Conservation (phyloP, 2,888 invertebrate species). For the Hyposoter dolosus region DNA sequence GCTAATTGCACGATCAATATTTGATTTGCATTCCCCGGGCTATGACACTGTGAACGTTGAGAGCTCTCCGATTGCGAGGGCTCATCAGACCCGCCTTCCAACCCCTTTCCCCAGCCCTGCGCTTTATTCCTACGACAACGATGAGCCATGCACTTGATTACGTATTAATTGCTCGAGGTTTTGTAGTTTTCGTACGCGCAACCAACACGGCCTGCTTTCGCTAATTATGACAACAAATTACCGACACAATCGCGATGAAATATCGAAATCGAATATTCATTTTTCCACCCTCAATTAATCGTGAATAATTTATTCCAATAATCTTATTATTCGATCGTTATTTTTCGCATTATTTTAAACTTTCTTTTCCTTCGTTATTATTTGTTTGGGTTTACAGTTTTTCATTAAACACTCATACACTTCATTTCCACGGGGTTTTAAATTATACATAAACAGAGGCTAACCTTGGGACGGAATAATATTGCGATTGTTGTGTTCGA, state of each 20-base stretch:
- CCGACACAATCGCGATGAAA: constrained; percentile 3
- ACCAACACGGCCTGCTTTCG: constrained; percentile 32
- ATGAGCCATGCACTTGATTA: constrained; percentile 74
- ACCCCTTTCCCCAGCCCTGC: background rate
- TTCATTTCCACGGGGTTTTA: background rate
- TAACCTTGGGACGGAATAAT: constrained; percentile 26
- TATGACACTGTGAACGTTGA: constrained; percentile 56
- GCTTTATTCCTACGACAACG: constrained; percentile 45
- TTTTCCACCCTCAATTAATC: background rate
- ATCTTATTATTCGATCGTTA: background rate
- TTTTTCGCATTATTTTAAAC: background rate
- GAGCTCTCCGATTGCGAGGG: constrained; percentile 50
- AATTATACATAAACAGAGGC: background rate
- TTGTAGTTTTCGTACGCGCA: constrained; percentile 76
- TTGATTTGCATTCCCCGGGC: constrained; percentile 77
- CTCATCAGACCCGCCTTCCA: constrained; percentile 40
- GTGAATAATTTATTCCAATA: background rate
- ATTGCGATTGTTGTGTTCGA: constrained; percentile 4
- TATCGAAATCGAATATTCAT: background rate
- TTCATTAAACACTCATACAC: background rate
- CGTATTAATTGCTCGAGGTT: constrained; percentile 82
- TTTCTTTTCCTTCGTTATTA: background rate
- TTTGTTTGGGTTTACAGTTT: background rate
- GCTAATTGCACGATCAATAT: constrained; percentile 83
- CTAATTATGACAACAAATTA: constrained; percentile 30